Evolutionary conservation across 2,888 invertebrate genomes (phyloP).

Genomic region (Neoitamus cyanurus): DNA sequence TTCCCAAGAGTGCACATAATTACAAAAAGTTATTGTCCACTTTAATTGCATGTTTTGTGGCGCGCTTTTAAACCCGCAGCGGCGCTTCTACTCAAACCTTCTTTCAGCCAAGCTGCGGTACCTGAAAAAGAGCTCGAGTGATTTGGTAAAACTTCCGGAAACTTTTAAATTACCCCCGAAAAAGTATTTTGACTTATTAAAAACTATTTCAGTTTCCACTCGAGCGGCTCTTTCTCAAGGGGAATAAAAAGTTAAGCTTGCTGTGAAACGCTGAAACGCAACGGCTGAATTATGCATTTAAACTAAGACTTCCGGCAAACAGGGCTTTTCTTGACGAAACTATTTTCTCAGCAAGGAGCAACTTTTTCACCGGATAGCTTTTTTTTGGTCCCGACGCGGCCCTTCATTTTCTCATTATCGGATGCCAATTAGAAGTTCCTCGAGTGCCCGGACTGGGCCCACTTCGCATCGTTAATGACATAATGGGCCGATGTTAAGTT

Average conservation of each 20-base stretch:
- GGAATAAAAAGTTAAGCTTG: neutral
- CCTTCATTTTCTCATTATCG: constrained; percentile 27
- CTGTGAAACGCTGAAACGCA: neutral
- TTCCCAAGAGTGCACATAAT: neutral
- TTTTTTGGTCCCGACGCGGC: neutral
- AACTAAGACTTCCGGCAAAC: neutral
- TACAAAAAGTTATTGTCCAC: neutral
- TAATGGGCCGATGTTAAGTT: neutral
- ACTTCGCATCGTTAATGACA: neutral
- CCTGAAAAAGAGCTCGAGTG: neutral
- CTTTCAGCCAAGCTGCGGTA: neutral
- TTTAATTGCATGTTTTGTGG: neutral
- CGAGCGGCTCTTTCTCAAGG: neutral
- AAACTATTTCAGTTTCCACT: constrained; percentile 1
- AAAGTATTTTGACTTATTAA: neutral
- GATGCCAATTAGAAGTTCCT: constrained; percentile 29
- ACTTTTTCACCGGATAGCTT: neutral
- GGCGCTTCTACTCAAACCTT: neutral
- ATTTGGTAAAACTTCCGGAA: neutral
- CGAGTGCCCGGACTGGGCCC: neutral
- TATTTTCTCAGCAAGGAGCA: neutral
- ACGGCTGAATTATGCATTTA: neutral
- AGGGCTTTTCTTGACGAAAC: neutral
- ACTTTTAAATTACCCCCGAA: neutral
- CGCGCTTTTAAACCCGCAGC: neutral